Base-by-base conservation (phyloP, 2,888 invertebrate species). In the Eueremaeus valkanovi region DNA sequence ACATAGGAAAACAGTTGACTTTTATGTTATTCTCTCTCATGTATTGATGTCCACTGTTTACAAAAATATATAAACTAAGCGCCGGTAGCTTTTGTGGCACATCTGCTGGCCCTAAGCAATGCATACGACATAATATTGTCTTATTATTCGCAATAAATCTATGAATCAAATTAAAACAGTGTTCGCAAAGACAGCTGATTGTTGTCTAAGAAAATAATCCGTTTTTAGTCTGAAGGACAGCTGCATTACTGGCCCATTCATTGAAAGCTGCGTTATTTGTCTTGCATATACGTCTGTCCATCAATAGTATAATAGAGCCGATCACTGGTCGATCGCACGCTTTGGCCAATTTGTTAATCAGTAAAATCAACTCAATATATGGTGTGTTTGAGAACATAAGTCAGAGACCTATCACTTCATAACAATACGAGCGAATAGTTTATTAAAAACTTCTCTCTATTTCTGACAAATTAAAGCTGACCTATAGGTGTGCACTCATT, bases 151-250 rank as follows among this genome's bases (percentile, higher is more conserved):
- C n/a, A n/a, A n/a, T n/a, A n/a, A n/a, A n/a, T n/a, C n/a, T n/a
- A n/a, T n/a, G n/a, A n/a, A n/a, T n/a, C n/a, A n/a, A n/a, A n/a
- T n/a, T n/a, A 49, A 45, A 45, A 45, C 42, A 45, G 3, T 18
- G n/a, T n/a, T n/a, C n/a, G n/a, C n/a, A 63, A 63, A 63, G 63
- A 63, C 63, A 63, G 63, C 63, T 63, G 63, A 63, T 63, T 33
- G n/a, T 63, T 63, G 63, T 63, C 29, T 58, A 58, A 58, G 58
- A 58, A 63, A 63, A 63, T 63, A 63, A 63, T 63, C 63, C 63
- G 11, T 63, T 63, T 63, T 33, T 18, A 61, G 61, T 16, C 11
- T n/a, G 3, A 63, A 18, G n/a, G 9, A 16, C 63, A 63, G 63
- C 63, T 63, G 63, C 63, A n/a, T 21, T 29, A 55, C 58, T 27